A percentile compares a stretch with the other conserved stretches of the same genome.
These are phyloP conservation scores for Lottia gigantea DNA, from an alignment of 2,888 invertebrate species.

Conservation along the genomic window DNA sequence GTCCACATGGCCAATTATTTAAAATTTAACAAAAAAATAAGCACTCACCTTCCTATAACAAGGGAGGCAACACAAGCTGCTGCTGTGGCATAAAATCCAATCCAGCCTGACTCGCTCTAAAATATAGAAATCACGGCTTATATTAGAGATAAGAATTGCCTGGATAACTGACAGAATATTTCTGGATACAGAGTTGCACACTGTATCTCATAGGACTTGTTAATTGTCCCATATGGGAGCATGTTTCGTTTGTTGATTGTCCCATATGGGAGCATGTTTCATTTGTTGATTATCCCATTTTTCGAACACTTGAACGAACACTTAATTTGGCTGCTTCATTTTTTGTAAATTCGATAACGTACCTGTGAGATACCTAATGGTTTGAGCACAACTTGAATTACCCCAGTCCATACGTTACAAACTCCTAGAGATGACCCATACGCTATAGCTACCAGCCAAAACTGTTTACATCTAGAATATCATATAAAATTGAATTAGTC, in stretches of 20 bases:
- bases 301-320: too few species aligned
- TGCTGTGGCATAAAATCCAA: conserved; percentile 24
- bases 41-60: background rate
- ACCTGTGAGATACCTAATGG: conserved; percentile 45
- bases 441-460: conserved; percentile 30
- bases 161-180: too few species aligned
- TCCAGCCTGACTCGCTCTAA: conserved; percentile 26
- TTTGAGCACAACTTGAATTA: conserved; percentile 57
- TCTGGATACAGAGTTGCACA: too few species aligned
- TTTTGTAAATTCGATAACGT: too few species aligned
- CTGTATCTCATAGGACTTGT: too few species aligned
- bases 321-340: too few species aligned
- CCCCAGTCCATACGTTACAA: conserved; percentile 48
- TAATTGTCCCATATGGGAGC: too few species aligned
- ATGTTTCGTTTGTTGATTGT: too few species aligned
- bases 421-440: conserved; percentile 30
- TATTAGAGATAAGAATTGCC: too few species aligned
- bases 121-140: background rate
- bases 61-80: conserved; percentile 14
- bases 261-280: too few species aligned
- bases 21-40: background rate
- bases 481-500: background rate
- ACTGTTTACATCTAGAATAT: conserved; percentile 29
- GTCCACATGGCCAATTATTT: too few species aligned
- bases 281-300: too few species aligned